These are phyloP conservation scores for Mylabris sibirica DNA, from an alignment of 2,888 invertebrate species.

Conservation along the genomic window DNA sequence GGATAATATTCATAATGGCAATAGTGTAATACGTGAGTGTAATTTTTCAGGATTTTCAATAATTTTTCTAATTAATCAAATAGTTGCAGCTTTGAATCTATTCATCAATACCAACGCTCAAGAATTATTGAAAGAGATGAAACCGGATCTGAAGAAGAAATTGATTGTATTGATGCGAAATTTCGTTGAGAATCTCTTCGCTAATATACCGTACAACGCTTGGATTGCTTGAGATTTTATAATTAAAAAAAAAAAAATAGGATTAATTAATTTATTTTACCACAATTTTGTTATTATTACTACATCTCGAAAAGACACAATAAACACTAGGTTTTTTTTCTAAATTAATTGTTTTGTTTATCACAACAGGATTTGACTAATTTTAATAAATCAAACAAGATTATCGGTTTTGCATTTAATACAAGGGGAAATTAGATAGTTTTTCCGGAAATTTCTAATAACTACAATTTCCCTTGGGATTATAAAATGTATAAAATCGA, in stretches of 20 bases:
- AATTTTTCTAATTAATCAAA: slow-evolving; percentile 12
- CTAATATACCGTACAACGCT: slow-evolving; percentile 79
- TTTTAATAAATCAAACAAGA: neutral
- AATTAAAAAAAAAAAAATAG: too few relatives aligned
- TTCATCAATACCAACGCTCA: slow-evolving; percentile 89
- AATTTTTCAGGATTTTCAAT: slow-evolving; percentile 37
- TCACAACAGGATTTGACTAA: neutral
- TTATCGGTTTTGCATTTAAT: neutral
- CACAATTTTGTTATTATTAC: neutral
- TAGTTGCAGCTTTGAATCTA: slow-evolving; percentile 85
- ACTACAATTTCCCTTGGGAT: neutral
- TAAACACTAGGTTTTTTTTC: neutral
- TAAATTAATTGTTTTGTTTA: neutral
- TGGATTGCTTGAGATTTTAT: slow-evolving; percentile 65
- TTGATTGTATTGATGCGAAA: slow-evolving; percentile 77
- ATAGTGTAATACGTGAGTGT: slow-evolving; percentile 78
- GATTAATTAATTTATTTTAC: slow-evolving; percentile 23
- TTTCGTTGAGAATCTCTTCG: slow-evolving; percentile 78
- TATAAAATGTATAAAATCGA: neutral
- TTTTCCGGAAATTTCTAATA: neutral
- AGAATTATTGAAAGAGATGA: slow-evolving; percentile 86
- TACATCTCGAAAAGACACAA: too few relatives aligned
- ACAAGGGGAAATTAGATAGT: neutral
- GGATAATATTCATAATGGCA: slow-evolving; percentile 82
- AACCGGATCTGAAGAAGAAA: slow-evolving; percentile 80